These are phyloP conservation scores for Augochlora pura DNA, from an alignment of 1,140 invertebrate species.

Conservation along the genomic window DNA sequence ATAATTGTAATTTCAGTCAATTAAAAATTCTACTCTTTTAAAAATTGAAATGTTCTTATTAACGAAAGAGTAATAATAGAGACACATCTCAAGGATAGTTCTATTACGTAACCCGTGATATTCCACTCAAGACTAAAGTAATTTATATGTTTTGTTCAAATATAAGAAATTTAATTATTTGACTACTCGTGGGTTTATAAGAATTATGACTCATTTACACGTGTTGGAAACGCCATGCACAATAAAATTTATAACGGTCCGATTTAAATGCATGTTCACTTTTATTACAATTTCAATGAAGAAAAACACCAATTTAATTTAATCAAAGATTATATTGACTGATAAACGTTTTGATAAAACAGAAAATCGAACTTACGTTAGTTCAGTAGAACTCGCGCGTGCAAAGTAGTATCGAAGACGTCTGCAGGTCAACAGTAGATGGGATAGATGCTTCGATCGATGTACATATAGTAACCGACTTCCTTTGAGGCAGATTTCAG, in stretches of 20 bases:
- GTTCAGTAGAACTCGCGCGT: constrained; percentile 25
- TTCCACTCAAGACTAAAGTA: background rate
- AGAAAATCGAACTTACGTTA: constrained; percentile 40
- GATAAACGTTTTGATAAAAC: background rate
- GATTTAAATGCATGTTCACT: background rate
- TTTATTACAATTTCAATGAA: background rate
- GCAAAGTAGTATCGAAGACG: constrained; percentile 19
- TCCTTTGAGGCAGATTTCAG: constrained; percentile 37
- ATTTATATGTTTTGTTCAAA: background rate
- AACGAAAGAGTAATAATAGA: constrained; percentile 26
- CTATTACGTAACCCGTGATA: constrained; percentile 60
- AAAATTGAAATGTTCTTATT: constrained; percentile 11
- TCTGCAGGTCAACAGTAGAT: constrained; percentile 44
- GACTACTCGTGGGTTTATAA: background rate
- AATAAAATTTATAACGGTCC: background rate
- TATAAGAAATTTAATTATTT: background rate
- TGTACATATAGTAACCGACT: constrained; percentile 42
- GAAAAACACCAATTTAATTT: too few relatives aligned
- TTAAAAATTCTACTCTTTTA: background rate
- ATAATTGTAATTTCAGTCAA: background rate
- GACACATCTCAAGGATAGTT: constrained; percentile 63
- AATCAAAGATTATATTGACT: background rate
- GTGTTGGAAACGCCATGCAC: constrained; percentile 3
- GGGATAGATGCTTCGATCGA: constrained; percentile 66
- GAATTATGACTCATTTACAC: constrained; percentile 3